phyloP scores from a whole-genome alignment of 2,797 vertebrate genomes.

The Bovichtus variegatus region DNA sequence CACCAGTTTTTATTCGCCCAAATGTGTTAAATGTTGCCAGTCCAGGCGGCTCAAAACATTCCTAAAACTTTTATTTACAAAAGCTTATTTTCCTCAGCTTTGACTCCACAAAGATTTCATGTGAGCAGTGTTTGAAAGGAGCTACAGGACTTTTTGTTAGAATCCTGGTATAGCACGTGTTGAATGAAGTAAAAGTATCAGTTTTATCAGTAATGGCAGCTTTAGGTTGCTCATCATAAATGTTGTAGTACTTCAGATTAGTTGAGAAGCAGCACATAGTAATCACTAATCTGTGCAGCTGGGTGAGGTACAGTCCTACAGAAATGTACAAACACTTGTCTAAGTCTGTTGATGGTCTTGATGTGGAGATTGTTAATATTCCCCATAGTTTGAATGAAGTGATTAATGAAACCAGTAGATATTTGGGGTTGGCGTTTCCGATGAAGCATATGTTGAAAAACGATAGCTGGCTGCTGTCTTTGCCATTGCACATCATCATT shows the following conservation, averaged over 20 bases:
- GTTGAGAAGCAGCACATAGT: background rate
- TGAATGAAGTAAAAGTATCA: background rate
- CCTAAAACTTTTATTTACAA: background rate
- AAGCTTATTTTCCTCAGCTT: background rate
- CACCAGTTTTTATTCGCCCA: background rate
- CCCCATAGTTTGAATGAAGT: background rate
- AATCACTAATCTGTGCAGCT: background rate
- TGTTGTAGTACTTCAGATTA: background rate
- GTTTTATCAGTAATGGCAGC: background rate
- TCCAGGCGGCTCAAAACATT: slow-evolving; percentile 18
- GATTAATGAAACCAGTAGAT: background rate
- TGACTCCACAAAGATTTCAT: background rate
- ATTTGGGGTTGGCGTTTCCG: background rate
- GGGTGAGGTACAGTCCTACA: background rate
- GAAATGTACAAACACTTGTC: background rate
- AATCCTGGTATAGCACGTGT: background rate
- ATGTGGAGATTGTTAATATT: background rate
- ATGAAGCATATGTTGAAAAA: background rate
- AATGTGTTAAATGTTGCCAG: slow-evolving; percentile 13
- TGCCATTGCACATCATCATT: background rate
- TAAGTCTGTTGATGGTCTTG: background rate
- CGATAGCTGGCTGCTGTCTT: slow-evolving; percentile 26
- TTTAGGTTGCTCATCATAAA: background rate
- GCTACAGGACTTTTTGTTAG: background rate
- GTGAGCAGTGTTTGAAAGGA: background rate